Percentiles rank a stretch among this genome's conserved stretches.
Conservation (phyloP, 2,113 vertebrate species). For the Nothoprocta pentlandii region DNA sequence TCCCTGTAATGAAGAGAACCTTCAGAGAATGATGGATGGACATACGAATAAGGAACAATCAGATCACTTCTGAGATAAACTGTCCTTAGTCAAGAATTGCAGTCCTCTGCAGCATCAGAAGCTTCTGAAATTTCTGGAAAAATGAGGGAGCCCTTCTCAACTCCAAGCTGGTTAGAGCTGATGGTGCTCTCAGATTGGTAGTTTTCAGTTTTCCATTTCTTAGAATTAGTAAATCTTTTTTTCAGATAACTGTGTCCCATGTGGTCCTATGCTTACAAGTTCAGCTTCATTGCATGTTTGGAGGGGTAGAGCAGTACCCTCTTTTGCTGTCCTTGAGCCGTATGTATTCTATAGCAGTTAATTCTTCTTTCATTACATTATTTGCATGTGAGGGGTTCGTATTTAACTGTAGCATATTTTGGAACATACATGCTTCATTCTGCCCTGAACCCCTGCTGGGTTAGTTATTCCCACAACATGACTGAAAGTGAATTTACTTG, state of each 20-base stretch:
- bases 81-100: conserved; percentile 7
- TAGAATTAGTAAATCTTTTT: neutral
- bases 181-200: neutral
- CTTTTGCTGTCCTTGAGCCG: neutral
- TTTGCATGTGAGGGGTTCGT: neutral
- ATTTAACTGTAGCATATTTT: neutral
- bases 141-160: conserved; percentile 1
- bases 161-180: neutral
- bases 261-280: neutral
- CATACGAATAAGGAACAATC: neutral
- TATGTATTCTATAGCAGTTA: neutral
- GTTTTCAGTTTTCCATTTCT: neutral
- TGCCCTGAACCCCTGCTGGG: neutral
- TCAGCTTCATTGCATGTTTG: neutral
- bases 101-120: neutral
- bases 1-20: neutral
- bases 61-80: neutral
- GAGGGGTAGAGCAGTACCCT: neutral
- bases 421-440: neutral
- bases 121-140: conserved; percentile 32
- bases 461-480: neutral
- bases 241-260: neutral
- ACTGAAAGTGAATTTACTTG: neutral
- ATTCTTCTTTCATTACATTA: too few relatives aligned
- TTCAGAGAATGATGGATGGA: neutral